phyloP scores from a whole-genome alignment of 2,888 invertebrate genomes.

The Conomelus anceps region DNA sequence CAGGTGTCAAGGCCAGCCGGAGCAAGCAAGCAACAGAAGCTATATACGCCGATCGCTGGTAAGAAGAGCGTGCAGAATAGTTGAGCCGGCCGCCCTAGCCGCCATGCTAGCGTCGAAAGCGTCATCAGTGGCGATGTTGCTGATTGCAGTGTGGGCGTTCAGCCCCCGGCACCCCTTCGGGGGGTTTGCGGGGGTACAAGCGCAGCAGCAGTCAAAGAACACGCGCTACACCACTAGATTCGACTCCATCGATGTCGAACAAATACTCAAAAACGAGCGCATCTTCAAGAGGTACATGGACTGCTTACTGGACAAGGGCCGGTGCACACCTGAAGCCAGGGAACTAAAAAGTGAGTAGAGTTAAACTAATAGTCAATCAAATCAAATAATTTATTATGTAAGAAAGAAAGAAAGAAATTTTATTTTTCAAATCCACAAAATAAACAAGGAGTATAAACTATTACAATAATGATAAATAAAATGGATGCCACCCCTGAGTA shows the following conservation, averaged over 20 bases:
- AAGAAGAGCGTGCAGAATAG: neutral
- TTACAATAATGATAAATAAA: too few relatives aligned
- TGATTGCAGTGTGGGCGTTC: neutral
- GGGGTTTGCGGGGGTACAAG: neutral
- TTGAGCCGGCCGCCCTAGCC: neutral
- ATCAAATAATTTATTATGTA: too few relatives aligned
- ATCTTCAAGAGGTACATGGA: conserved; percentile 35
- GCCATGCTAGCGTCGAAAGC: neutral
- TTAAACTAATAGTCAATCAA: too few relatives aligned
- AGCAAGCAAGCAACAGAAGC: neutral
- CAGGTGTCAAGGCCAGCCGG: neutral
- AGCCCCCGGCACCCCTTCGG: neutral
- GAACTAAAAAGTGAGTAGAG: conserved; percentile 38
- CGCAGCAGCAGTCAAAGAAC: conserved; percentile 42
- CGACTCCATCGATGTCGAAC: conserved; percentile 36
- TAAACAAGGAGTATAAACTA: too few relatives aligned
- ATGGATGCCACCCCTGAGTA: too few relatives aligned
- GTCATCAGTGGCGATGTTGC: neutral
- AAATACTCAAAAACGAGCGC: conserved; percentile 36
- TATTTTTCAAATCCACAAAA: too few relatives aligned
- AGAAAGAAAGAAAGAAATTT: too few relatives aligned
- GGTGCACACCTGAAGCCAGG: conserved; percentile 36
- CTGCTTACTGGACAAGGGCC: conserved; percentile 36
- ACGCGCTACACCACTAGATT: conserved; percentile 33
- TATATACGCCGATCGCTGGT: neutral